Percentiles rank a stretch among this genome's conserved stretches.
Conservation (phyloP, 2,888 invertebrate genomes). For the Oxycera nigricornis region DNA sequence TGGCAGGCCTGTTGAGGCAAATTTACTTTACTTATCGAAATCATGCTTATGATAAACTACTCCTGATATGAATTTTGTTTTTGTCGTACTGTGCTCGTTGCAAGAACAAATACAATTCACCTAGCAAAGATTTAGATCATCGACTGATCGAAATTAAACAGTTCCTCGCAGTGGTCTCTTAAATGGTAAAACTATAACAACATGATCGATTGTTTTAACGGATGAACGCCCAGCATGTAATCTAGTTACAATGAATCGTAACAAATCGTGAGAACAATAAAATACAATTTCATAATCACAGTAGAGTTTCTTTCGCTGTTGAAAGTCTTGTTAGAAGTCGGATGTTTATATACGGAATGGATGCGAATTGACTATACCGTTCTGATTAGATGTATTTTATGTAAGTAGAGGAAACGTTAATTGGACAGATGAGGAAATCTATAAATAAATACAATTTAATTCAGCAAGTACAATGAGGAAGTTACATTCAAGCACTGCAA, state of each 20-base stretch:
- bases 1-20: neutral
- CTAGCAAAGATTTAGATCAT: constrained; percentile 1
- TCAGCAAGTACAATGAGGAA: neutral
- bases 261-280: constrained; percentile 27
- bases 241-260: constrained; percentile 19
- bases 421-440: neutral
- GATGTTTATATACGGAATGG: neutral
- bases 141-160: neutral
- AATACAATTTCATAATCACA: neutral
- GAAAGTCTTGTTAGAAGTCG: neutral
- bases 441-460: neutral
- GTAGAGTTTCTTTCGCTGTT: neutral
- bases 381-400: constrained; percentile 12
- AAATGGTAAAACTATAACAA: constrained; percentile 28
- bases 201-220: constrained; percentile 34
- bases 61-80: neutral
- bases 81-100: no score
- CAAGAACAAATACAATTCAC: no score
- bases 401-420: neutral
- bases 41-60: neutral
- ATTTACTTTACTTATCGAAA: neutral
- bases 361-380: constrained; percentile 17
- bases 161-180: constrained; percentile 1
- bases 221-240: constrained; percentile 22
- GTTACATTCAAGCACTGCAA: neutral